These are phyloP conservation scores for Electrona antarctica DNA, from an alignment of 2,113 vertebrate species.

Conservation along the genomic window DNA sequence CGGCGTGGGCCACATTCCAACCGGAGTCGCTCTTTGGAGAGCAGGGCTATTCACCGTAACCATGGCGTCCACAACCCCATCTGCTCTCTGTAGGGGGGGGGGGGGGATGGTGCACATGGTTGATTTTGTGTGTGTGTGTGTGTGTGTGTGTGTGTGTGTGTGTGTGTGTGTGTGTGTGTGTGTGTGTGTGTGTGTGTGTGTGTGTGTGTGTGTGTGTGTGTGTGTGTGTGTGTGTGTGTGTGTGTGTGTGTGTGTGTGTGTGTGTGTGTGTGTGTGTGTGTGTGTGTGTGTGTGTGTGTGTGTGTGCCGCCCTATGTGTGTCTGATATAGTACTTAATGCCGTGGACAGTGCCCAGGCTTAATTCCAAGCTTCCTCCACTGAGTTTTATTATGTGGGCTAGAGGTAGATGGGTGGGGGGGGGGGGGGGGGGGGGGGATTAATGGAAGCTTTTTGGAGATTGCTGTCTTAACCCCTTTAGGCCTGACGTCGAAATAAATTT, in stretches of 20 bases:
- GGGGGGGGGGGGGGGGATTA: constrained; percentile 70
- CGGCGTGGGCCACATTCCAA: constrained; percentile 20
- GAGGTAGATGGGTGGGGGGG: constrained; percentile 61
- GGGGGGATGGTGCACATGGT: constrained; percentile 8
- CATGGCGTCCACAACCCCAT: constrained; percentile 56
- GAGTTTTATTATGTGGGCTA: constrained; percentile 67
- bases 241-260: constrained; percentile 6
- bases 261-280: constrained; percentile 1
- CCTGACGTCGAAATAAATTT: no score
- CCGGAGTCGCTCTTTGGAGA: constrained; percentile 32
- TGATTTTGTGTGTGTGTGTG: constrained; percentile 18
- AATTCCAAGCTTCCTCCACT: constrained; percentile 57
- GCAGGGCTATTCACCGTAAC: constrained; percentile 46
- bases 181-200: constrained; percentile 26
- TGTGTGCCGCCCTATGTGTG: no score
- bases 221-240: constrained; percentile 8
- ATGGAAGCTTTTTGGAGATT: constrained; percentile 56
- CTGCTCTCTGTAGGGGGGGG: constrained; percentile 30
- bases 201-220: constrained; percentile 1
- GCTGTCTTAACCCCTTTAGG: no score
- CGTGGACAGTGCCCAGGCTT: constrained; percentile 52
- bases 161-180: neutral
- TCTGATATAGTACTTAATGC: constrained; percentile 44
- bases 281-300: constrained; percentile 13
- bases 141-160: neutral